A percentile compares a stretch with the other conserved stretches of the same genome.
phyloP scores from a whole-genome alignment of 2,888 invertebrate species.

The Ecdyonurus torrentis region DNA sequence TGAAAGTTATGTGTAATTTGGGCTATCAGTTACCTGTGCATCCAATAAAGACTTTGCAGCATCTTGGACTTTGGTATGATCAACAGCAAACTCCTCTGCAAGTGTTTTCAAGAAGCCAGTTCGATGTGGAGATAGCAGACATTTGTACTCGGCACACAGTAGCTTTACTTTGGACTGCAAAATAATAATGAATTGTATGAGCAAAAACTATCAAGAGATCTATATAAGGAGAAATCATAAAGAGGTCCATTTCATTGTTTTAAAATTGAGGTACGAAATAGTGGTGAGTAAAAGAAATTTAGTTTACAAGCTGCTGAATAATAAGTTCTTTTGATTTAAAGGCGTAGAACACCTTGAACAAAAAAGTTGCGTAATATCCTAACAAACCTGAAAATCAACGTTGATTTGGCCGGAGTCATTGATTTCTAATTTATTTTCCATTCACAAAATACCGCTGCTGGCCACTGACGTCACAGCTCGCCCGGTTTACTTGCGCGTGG shows the following conservation, averaged over 20 bases:
- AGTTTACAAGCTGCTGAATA: background rate
- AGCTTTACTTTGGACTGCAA: constrained; percentile 25
- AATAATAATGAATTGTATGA: constrained; percentile 8
- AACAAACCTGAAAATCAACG: too few species aligned
- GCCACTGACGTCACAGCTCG: too few species aligned
- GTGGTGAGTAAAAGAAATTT: background rate
- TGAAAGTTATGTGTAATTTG: too few species aligned
- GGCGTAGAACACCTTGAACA: too few species aligned
- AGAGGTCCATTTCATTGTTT: too few species aligned
- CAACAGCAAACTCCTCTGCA: constrained; percentile 27
- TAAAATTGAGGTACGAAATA: background rate
- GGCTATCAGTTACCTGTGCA: constrained; percentile 17
- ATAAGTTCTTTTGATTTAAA: background rate
- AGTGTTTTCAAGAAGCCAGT: constrained; percentile 25
- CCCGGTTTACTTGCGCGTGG: too few species aligned
- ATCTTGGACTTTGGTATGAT: constrained; percentile 25
- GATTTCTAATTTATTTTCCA: too few species aligned
- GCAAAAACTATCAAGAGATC: background rate
- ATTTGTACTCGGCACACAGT: constrained; percentile 23
- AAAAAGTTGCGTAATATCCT: too few species aligned
- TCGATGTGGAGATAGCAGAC: constrained; percentile 17
- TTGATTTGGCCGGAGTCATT: too few species aligned
- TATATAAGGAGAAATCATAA: background rate
- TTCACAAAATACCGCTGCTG: too few species aligned
- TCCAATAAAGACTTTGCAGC: constrained; percentile 23